Evolutionary conservation across 2,113 vertebrate species (phyloP), one percentile per base, ranked within the genome.

Genomic region (Etia nguti): DNA sequence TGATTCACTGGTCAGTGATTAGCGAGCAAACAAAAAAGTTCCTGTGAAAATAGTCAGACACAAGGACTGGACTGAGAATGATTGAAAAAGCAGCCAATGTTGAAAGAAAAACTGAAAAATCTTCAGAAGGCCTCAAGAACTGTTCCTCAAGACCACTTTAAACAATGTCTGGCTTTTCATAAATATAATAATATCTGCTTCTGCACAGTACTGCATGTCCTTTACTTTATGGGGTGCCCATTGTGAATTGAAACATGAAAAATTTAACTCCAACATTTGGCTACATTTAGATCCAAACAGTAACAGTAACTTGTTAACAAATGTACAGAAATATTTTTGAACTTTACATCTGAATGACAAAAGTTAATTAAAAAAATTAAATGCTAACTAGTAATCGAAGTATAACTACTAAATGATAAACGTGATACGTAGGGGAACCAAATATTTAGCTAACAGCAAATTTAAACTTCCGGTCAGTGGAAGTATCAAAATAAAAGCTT

Each of bases 311-410:
- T n/a, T n/a, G 6, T 60, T 11, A 62, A 62, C 29, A 68, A 38
- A 6, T 52, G 50, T n/a, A n/a, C 20, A 54, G 8, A 20, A n/a
- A 54, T 54, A 54, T 10, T 9, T n/a, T 9, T 52, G 2, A 52
- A 2, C 18, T 20, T 52, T 52, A 20, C 34, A 65, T 12, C 34
- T 68, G 13, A 38, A 68, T 38, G 1, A 20, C 2, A 68, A 65
- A 60, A 65, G 6, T n/a, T 5, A n/a, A 38, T 38, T 36, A 1
- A 0, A 38, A 68, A 68, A 68, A 18, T 0, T 0, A 38, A 65
- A 65, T 38, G 3, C 10, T 3, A 68, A 68, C 11, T 68, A 38
- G 10, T 13, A 38, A 38, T 68, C 34, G 6, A 68, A 13, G 34
- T 13, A 22, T 38, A 38, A 65, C 20, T 38, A 38, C 18, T 65